A percentile compares a stretch with the other conserved stretches of the same genome.
These are phyloP conservation scores for Drosophila burlai DNA, from an alignment of 1,140 invertebrate species.

Conservation along the genomic window DNA sequence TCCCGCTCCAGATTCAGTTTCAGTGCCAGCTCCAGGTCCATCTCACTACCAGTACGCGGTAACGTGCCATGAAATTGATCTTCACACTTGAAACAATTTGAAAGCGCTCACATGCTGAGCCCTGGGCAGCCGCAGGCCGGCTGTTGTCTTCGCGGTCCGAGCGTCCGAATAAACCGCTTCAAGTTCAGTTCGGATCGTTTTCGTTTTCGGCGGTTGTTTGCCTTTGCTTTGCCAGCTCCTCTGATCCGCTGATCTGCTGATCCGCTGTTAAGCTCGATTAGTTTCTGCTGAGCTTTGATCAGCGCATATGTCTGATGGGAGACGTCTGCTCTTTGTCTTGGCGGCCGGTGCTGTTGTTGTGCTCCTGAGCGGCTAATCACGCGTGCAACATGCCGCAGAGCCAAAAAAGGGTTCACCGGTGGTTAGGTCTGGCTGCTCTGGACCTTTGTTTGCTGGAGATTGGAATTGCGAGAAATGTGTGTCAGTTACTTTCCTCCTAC, in stretches of 20 bases:
- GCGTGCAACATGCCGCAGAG: conserved; percentile 76
- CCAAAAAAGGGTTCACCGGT: conserved; percentile 48
- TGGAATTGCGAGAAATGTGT: conserved; percentile 47
- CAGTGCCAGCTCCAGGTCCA: background rate
- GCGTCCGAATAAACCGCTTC: conserved; percentile 42
- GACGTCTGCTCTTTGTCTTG: conserved; percentile 38
- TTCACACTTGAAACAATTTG: conserved; percentile 85
- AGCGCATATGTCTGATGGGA: conserved; percentile 76
- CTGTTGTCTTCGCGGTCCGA: conserved; percentile 5
- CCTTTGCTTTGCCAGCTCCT: conserved; percentile 21
- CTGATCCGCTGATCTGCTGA: conserved; percentile 27
- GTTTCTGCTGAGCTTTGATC: conserved; percentile 50
- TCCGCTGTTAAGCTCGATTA: conserved; percentile 54
- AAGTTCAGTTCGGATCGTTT: conserved; percentile 8
- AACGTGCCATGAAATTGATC: conserved; percentile 85
- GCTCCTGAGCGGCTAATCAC: conserved; percentile 67
- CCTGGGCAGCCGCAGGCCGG: conserved; percentile 17
- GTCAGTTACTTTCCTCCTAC: conserved; percentile 34
- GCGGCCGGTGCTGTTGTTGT: conserved; percentile 21
- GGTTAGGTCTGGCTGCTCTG: conserved; percentile 5
- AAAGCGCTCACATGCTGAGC: conserved; percentile 81
- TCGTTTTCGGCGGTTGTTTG: conserved; percentile 33
- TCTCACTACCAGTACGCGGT: conserved; percentile 34
- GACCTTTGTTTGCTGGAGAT: conserved; percentile 33
- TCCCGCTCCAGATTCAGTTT: background rate